A percentile compares a stretch with the other conserved stretches of the same genome.
phyloP scores from a whole-genome alignment of 2,113 vertebrate genomes.

The Lasiurus cinereus region DNA sequence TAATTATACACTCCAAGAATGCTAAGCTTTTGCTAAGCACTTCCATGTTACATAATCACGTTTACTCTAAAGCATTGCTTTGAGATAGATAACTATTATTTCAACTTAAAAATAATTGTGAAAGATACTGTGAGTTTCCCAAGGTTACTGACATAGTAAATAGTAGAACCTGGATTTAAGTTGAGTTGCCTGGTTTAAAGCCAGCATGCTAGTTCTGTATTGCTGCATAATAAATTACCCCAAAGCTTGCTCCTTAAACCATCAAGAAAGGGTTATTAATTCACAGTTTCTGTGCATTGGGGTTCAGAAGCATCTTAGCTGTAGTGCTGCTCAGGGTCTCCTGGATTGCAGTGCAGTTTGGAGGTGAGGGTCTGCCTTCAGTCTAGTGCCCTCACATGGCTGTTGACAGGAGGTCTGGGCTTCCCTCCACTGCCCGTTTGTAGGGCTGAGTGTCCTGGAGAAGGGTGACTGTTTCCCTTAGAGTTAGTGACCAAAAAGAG shows the following conservation, averaged over 20 bases:
- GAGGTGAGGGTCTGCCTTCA: not conserved
- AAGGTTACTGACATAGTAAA: not conserved
- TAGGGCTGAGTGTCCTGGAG: not conserved
- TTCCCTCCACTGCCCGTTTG: not conserved
- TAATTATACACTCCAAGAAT: not conserved
- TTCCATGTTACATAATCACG: not conserved
- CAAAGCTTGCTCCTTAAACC: constrained; percentile 9
- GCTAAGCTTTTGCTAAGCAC: not conserved
- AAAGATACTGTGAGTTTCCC: not conserved
- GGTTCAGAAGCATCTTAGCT: not conserved
- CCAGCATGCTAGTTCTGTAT: not conserved
- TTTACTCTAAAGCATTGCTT: not conserved
- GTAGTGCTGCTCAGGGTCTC: not conserved
- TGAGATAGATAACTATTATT: not conserved
- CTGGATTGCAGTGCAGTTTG: not conserved
- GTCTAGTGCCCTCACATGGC: fast-evolving
- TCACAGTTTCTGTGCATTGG: not conserved
- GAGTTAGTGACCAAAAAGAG: not conserved
- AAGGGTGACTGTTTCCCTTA: not conserved
- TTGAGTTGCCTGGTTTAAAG: constrained; percentile 41
- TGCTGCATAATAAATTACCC: not conserved
- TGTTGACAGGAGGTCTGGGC: not conserved
- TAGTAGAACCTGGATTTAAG: not conserved
- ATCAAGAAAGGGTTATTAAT: not conserved
- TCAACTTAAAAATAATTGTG: constrained; percentile 22